Evolutionary conservation across 2,888 invertebrate species (phyloP).

Genomic region (Tetheella fluctuosa): DNA sequence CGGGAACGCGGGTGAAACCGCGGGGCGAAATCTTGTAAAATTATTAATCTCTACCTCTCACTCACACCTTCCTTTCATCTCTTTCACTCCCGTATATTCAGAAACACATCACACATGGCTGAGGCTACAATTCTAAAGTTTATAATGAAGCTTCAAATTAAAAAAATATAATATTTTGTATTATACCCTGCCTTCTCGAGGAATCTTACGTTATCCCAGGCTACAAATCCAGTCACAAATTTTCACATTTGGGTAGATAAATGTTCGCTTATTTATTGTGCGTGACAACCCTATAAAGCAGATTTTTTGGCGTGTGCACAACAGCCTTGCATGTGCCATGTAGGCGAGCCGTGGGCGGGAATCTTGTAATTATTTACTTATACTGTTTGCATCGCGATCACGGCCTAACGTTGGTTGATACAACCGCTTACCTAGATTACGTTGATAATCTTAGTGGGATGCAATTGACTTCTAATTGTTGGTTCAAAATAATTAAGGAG

Average conservation of each 20-base stretch:
- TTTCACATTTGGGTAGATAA: neutral
- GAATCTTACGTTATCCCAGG: too few relatives aligned
- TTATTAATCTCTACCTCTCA: too few relatives aligned
- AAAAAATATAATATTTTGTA: too few relatives aligned
- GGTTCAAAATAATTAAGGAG: neutral
- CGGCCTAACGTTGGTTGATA: neutral
- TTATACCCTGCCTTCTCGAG: too few relatives aligned
- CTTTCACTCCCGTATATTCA: too few relatives aligned
- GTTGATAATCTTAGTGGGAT: slow-evolving; percentile 11
- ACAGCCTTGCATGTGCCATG: slow-evolving; percentile 30
- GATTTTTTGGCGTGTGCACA: slow-evolving; percentile 13
- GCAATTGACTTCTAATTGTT: neutral
- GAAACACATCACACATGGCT: too few relatives aligned
- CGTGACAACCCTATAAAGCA: neutral
- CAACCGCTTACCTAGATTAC: slow-evolving; percentile 8
- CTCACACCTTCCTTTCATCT: too few relatives aligned
- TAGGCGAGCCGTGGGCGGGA: slow-evolving; percentile 41
- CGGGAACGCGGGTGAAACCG: too few relatives aligned
- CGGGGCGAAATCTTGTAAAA: too few relatives aligned
- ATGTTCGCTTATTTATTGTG: neutral
- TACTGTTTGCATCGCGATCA: slow-evolving; percentile 10
- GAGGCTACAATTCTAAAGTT: too few relatives aligned
- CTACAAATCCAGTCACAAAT: too few relatives aligned
- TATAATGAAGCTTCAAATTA: too few relatives aligned
- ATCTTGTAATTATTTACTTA: slow-evolving; percentile 25